Evolutionary conservation across 2,888 invertebrate species (phyloP).

Genomic region (Drosophila bunnanda): DNA sequence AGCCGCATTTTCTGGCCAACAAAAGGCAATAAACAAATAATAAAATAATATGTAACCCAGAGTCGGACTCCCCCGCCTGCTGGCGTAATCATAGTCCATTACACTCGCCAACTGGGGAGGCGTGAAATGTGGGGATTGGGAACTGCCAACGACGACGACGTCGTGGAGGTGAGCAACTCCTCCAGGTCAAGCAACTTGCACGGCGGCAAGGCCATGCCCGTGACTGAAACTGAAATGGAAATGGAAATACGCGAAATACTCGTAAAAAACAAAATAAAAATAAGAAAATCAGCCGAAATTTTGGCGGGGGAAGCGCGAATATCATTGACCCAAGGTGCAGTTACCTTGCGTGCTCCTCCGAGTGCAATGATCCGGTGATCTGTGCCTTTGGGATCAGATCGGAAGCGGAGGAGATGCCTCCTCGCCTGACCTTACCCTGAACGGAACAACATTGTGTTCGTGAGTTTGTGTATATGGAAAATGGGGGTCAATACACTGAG

Average conservation of each 20-base stretch:
- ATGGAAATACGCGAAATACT: conserved; percentile 28
- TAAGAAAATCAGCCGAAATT: conserved; percentile 21
- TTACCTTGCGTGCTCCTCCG: conserved; percentile 57
- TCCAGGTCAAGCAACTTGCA: conserved; percentile 72
- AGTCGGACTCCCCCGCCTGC: conserved; percentile 15
- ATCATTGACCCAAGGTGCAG: conserved; percentile 75
- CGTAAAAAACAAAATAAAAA: conserved; percentile 9
- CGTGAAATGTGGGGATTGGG: conserved; percentile 13
- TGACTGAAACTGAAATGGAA: conserved; percentile 41
- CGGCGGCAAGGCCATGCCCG: conserved; percentile 54
- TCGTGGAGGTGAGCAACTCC: conserved; percentile 47
- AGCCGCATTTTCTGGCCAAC: conserved; percentile 18
- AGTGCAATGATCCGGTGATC: conserved; percentile 43
- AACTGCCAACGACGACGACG: background rate
- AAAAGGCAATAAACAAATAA: conserved; percentile 16
- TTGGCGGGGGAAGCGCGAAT: conserved; percentile 43
- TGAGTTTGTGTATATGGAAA: conserved; percentile 3
- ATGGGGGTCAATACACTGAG: conserved; percentile 36
- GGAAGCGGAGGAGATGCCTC: conserved; percentile 40
- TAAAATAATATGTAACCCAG: conserved; percentile 28
- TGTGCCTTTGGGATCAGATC: conserved; percentile 24
- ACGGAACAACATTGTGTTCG: conserved; percentile 1
- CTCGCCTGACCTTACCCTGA: conserved; percentile 32
- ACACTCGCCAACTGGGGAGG: conserved; percentile 38
- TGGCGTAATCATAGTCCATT: conserved; percentile 45